These are phyloP conservation scores for Ariolimax columbianus DNA, from an alignment of 2,888 invertebrate genomes.

Conservation along the genomic window DNA sequence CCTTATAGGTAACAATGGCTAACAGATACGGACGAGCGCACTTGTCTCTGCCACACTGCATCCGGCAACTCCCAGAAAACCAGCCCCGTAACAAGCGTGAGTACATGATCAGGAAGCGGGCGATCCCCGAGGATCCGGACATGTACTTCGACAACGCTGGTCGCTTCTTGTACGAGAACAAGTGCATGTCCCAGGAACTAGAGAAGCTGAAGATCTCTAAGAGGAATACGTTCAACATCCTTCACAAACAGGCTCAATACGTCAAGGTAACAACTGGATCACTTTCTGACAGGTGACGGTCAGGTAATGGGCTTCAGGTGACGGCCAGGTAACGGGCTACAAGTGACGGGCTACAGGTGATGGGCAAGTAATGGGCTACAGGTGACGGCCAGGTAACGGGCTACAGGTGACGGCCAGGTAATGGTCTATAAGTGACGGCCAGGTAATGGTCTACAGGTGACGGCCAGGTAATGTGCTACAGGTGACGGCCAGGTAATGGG, in stretches of 20 bases:
- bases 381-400: no score
- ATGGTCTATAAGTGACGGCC: no score
- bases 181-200: constrained; percentile 21
- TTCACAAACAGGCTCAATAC: neutral
- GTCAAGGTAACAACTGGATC: constrained; percentile 29
- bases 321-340: no score
- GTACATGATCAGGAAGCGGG: constrained; percentile 7
- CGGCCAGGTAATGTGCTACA: no score
- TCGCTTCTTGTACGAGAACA: constrained; percentile 29
- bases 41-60: constrained; percentile 27
- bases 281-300: no score
- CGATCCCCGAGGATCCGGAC: constrained; percentile 26
- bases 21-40: constrained; percentile 5
- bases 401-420: no score
- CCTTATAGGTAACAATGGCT: neutral
- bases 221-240: neutral
- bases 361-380: no score
- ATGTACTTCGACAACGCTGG: constrained; percentile 38
- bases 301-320: no score
- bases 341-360: no score
- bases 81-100: constrained; percentile 25
- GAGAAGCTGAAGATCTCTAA: constrained; percentile 6
- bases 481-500: no score
- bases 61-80: constrained; percentile 42
- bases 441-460: no score